A percentile compares a stretch with the other conserved stretches of the same genome.
phyloP scores from a whole-genome alignment of 2,113 vertebrate genomes.

The Menidia beryllina region DNA sequence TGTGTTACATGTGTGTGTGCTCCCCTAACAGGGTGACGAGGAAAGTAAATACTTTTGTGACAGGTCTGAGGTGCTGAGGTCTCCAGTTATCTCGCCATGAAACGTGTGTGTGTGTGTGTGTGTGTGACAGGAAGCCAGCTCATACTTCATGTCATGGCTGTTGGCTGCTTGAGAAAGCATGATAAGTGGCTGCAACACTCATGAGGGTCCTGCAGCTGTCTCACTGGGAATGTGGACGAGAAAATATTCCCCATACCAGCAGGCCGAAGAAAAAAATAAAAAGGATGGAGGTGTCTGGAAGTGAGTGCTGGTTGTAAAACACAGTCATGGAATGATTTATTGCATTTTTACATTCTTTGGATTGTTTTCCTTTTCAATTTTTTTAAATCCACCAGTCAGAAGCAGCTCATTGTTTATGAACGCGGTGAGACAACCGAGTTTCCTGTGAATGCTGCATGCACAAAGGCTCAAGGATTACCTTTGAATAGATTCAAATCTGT shows the following conservation, averaged over 20 bases:
- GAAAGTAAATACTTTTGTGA: constrained; percentile 61
- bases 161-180: constrained; percentile 59
- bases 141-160: constrained; percentile 66
- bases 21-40: constrained; percentile 17
- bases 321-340: constrained; percentile 52
- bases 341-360: constrained; percentile 46
- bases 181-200: constrained; percentile 61
- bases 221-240: constrained; percentile 32
- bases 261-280: constrained; percentile 23
- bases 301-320: constrained; percentile 39
- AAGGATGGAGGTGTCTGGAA: constrained; percentile 41
- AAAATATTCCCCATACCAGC: constrained; percentile 48
- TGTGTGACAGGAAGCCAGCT: constrained; percentile 56
- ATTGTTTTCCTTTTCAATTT: constrained; percentile 34
- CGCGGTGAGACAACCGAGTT: not conserved
- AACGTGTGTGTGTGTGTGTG: constrained; percentile 39
- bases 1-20: constrained; percentile 17
- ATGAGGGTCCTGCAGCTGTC: constrained; percentile 64
- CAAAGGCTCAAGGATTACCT: not conserved
- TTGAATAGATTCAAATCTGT: not conserved
- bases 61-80: constrained; percentile 50
- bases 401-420: constrained; percentile 9
- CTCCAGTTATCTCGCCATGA: constrained; percentile 60
- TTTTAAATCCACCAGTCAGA: constrained; percentile 19
- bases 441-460: constrained; percentile 24